A percentile compares a stretch with the other conserved stretches of the same genome.
Evolutionary conservation across 2,113 vertebrate species (phyloP).

Genomic region (Pterocles gutturalis): DNA sequence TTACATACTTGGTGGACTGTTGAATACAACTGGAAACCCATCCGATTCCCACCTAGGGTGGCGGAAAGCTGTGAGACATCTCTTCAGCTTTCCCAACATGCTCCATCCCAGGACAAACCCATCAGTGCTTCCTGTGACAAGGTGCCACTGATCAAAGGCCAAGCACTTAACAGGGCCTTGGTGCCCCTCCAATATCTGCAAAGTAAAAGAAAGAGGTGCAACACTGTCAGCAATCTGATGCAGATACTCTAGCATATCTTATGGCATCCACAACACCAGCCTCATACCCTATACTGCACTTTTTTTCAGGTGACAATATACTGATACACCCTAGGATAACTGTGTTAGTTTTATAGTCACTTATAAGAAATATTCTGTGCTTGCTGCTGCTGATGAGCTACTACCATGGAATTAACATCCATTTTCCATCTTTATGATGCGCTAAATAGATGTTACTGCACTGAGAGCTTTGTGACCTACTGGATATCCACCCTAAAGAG

Average conservation of each 20-base stretch:
- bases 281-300: accelerated
- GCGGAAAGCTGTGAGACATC: slow-evolving; percentile 81
- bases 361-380: background rate
- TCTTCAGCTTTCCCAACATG: slow-evolving; percentile 72
- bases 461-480: background rate
- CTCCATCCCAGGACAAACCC: slow-evolving; percentile 89
- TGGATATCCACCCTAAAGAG: background rate
- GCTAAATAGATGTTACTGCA: background rate
- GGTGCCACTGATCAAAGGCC: slow-evolving; percentile 85
- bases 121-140: slow-evolving; percentile 82
- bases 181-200: slow-evolving; percentile 82
- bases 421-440: background rate
- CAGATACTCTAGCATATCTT: background rate
- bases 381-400: background rate
- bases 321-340: background rate
- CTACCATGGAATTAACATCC: background rate
- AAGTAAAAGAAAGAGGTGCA: background rate
- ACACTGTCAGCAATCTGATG: background rate
- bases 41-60: slow-evolving; percentile 84
- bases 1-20: background rate
- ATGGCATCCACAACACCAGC: background rate
- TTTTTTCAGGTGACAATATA: background rate
- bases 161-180: slow-evolving; percentile 84
- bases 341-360: background rate
- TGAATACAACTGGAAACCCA: background rate